Conservation (phyloP, 2,888 invertebrate genomes). For the Pharmacophagus antenor region DNA sequence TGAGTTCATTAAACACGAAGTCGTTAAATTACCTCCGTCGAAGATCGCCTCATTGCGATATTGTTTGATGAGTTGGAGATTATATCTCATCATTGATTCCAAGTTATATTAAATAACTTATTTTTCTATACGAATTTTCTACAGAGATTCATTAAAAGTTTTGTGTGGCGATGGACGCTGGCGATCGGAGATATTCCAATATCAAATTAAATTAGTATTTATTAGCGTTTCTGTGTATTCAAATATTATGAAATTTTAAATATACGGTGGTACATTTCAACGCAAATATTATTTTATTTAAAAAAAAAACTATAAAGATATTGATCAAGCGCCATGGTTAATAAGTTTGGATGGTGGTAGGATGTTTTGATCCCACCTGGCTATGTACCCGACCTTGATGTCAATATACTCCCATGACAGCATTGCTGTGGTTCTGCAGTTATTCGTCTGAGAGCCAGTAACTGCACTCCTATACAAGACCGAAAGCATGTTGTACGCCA, state of each 20-base stretch:
- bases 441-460: too few relatives aligned
- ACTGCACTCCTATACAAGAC: too few relatives aligned
- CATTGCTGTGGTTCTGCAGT: too few relatives aligned
- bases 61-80: constrained; percentile 45
- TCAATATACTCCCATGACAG: too few relatives aligned
- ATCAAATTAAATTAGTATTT: constrained; percentile 7
- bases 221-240: not conserved
- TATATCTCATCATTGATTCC: constrained; percentile 43
- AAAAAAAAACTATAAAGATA: too few relatives aligned
- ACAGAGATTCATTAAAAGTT: constrained; percentile 47
- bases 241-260: not conserved
- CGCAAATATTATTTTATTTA: too few relatives aligned
- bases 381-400: too few relatives aligned
- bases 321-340: too few relatives aligned
- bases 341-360: too few relatives aligned
- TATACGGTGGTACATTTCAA: too few relatives aligned
- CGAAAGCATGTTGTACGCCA: too few relatives aligned
- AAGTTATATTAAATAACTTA: constrained; percentile 57
- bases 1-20: not conserved
- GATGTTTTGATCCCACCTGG: too few relatives aligned
- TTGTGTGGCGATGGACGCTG: constrained; percentile 38
- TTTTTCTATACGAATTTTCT: constrained; percentile 43
- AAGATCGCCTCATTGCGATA: not conserved
- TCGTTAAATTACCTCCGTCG: constrained; percentile 4
- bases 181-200: constrained; percentile 13